Conservation (phyloP, 2,113 vertebrate species). For the Limnothrissa miodon region DNA sequence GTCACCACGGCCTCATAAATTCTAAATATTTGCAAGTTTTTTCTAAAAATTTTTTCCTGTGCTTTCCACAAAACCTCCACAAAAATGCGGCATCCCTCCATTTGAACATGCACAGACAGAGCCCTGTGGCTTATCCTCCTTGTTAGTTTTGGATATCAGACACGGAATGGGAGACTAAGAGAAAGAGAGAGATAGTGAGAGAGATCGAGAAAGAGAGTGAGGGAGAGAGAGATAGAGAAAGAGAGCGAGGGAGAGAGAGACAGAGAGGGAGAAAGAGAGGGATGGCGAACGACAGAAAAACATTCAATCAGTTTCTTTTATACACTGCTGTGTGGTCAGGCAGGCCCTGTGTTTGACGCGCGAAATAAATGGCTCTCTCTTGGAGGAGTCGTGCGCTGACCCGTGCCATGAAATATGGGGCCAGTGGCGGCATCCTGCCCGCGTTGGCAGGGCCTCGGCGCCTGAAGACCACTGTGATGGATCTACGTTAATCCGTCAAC, state of each 20-base stretch:
- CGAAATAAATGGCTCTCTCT: conserved; percentile 28
- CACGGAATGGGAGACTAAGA: not conserved
- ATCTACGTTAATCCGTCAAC: conserved; percentile 35
- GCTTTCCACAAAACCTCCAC: not conserved
- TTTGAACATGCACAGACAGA: not conserved
- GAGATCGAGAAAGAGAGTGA: not conserved
- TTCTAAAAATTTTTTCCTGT: not conserved
- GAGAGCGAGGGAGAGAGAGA: not conserved
- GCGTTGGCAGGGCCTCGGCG: conserved; percentile 20
- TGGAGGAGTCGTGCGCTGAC: conserved; percentile 37
- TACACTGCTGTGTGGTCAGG: conserved; percentile 25
- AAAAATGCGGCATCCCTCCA: not conserved
- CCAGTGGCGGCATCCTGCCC: conserved; percentile 9
- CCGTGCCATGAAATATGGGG: conserved; percentile 25
- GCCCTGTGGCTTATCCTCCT: not conserved
- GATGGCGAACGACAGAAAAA: not conserved
- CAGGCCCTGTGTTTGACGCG: conserved; percentile 11
- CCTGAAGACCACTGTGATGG: conserved; percentile 25
- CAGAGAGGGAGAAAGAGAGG: not conserved
- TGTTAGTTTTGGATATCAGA: conserved; percentile 1
- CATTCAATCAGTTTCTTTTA: conserved; percentile 20
- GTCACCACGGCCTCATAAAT: not conserved
- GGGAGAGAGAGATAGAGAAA: not conserved
- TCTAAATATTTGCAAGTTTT: not conserved
- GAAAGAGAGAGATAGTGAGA: not conserved